phyloP scores from a whole-genome alignment of 2,797 vertebrate species.

The Bryconaethiops microstoma region DNA sequence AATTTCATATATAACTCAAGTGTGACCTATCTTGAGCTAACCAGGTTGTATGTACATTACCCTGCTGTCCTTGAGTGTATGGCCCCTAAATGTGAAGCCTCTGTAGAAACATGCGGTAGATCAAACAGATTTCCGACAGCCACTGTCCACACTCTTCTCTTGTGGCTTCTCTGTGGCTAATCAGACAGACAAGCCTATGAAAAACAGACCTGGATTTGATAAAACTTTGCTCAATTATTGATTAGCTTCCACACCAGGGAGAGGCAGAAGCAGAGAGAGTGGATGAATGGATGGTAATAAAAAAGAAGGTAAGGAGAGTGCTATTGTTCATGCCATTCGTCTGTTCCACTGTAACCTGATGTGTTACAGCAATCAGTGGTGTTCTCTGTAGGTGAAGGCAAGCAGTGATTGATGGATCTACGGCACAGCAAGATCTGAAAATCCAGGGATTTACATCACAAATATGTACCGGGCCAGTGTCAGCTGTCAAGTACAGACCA shows the following conservation, averaged over 20 bases:
- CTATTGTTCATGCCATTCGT: too few relatives aligned
- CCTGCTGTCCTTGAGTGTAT: neutral
- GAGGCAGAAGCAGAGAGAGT: conserved; percentile 47
- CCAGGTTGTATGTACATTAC: too few relatives aligned
- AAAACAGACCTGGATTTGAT: conserved; percentile 70
- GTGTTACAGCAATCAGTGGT: too few relatives aligned
- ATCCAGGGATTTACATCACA: too few relatives aligned
- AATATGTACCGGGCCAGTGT: too few relatives aligned
- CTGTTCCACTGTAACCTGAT: too few relatives aligned
- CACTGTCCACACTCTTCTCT: conserved; percentile 49
- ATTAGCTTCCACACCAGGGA: conserved; percentile 65
- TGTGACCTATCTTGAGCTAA: too few relatives aligned
- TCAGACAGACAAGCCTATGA: conserved; percentile 61
- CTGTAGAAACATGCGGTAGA: conserved; percentile 52
- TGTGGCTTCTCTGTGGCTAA: conserved; percentile 51
- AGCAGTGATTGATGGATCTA: too few relatives aligned
- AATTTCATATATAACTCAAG: too few relatives aligned
- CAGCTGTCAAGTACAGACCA: too few relatives aligned
- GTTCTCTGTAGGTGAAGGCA: too few relatives aligned
- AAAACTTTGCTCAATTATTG: conserved; percentile 77
- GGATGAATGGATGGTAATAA: conserved; percentile 50
- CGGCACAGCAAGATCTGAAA: too few relatives aligned
- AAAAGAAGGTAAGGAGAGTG: conserved; percentile 53
- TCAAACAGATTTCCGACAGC: conserved; percentile 55
- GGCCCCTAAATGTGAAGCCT: conserved; percentile 46